A percentile compares a stretch with the other conserved stretches of the same genome.
Evolutionary conservation across 1,140 invertebrate species (phyloP).

Genomic region (Procambarus clarkii): DNA sequence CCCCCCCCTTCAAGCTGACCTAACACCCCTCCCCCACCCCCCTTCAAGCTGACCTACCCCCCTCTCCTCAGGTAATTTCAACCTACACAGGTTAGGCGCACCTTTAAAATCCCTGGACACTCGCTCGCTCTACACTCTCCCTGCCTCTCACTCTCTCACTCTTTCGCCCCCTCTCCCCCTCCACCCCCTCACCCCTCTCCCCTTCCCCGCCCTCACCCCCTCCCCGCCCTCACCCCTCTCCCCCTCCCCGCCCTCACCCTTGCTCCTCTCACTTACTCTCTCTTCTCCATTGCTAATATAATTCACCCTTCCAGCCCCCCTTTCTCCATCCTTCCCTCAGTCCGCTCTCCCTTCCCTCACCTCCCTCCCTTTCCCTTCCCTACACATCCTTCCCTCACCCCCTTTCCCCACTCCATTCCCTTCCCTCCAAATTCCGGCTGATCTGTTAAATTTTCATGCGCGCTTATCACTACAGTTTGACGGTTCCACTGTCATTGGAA

Average conservation of each 20-base stretch:
- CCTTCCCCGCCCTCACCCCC: background rate
- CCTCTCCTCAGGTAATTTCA: background rate
- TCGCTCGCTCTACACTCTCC: conserved; percentile 3
- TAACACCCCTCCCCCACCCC: background rate
- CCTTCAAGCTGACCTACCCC: background rate
- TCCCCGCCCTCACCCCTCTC: background rate
- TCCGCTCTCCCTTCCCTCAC: background rate
- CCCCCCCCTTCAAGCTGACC: background rate
- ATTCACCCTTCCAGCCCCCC: background rate
- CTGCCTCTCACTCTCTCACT: background rate
- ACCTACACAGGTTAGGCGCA: background rate
- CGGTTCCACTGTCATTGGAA: too few species aligned
- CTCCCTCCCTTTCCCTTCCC: background rate
- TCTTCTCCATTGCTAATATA: background rate
- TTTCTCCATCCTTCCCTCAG: background rate
- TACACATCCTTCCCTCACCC: background rate
- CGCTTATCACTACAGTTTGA: too few species aligned
- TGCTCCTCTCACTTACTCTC: background rate
- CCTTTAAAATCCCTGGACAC: background rate
- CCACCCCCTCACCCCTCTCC: background rate
- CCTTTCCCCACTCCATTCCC: background rate
- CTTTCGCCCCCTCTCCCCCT: background rate
- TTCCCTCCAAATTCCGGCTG: too few species aligned
- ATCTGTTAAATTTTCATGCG: too few species aligned
- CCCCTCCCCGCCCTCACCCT: background rate